These are phyloP conservation scores for Mormyrops attenuatus DNA, from an alignment of 2,797 vertebrate species.

Conservation along the genomic window DNA sequence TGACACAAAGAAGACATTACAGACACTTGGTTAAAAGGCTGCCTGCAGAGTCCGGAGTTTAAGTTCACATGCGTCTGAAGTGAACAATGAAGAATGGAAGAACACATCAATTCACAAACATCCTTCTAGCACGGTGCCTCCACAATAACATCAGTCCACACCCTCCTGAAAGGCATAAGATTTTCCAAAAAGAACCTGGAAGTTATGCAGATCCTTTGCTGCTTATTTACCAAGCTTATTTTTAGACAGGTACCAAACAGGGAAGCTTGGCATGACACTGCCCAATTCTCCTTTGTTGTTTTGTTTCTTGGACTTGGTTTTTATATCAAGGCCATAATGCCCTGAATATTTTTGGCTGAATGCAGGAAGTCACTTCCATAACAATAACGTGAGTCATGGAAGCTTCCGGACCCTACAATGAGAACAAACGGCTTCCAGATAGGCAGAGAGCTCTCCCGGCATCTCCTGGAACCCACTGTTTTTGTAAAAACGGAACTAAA, in stretches of 20 bases:
- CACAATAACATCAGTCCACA: background rate
- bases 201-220: background rate
- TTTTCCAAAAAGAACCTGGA: background rate
- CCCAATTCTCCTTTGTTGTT: background rate
- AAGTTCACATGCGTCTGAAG: background rate
- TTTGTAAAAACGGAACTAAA: constrained; percentile 30
- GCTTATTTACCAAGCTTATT: constrained; percentile 10
- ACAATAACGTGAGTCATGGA: constrained; percentile 22
- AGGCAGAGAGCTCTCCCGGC: constrained; percentile 13
- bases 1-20: background rate
- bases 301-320: background rate
- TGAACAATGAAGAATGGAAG: background rate
- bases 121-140: background rate
- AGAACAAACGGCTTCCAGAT: constrained; percentile 13
- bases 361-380: constrained; percentile 35
- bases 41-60: background rate
- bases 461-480: constrained; percentile 27
- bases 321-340: background rate
- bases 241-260: background rate
- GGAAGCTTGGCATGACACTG: background rate
- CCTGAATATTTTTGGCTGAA: constrained; percentile 29
- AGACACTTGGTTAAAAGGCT: background rate
- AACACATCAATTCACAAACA: background rate
- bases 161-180: background rate
- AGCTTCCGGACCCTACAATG: constrained; percentile 30